Conservation (phyloP, 1,140 invertebrate genomes). For the Popillia japonica region DNA sequence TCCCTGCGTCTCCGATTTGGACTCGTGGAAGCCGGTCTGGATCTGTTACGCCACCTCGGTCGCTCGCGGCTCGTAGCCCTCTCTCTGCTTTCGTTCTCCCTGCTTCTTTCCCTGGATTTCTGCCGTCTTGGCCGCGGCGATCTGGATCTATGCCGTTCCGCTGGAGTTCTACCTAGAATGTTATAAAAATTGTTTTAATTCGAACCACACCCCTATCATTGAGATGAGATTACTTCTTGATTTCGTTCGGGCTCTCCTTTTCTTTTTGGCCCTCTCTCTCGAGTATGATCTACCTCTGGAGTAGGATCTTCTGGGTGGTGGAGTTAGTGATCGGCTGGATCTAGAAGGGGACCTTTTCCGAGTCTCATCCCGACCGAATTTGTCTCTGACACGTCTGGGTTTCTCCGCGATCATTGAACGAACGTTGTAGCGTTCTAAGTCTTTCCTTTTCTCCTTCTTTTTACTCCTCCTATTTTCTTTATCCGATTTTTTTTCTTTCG, state of each 20-base stretch:
- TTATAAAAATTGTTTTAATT: no score
- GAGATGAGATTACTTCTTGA: conserved; percentile 20
- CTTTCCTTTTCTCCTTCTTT: conserved; percentile 78
- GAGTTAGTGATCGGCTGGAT: conserved; percentile 54
- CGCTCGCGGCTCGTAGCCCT: background rate
- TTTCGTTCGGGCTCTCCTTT: background rate
- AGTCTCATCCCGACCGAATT: conserved; percentile 76
- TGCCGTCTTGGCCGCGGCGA: conserved; percentile 54
- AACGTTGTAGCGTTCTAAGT: conserved; percentile 83
- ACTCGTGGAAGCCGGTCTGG: conserved; percentile 50
- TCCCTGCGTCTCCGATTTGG: conserved; percentile 45
- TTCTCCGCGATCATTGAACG: conserved; percentile 78
- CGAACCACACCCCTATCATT: no score
- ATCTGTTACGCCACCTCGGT: conserved; percentile 47
- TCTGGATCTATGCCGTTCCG: conserved; percentile 46
- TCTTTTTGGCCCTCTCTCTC: conserved; percentile 9
- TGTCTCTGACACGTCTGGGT: conserved; percentile 74
- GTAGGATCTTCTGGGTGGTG: conserved; percentile 51
- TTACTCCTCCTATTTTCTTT: conserved; percentile 59
- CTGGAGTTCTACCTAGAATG: background rate
- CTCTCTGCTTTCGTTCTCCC: conserved; percentile 57
- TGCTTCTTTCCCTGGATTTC: conserved; percentile 59
- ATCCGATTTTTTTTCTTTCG: conserved; percentile 57
- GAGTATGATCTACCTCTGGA: conserved; percentile 43
- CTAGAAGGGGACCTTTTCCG: conserved; percentile 51